Conservation (phyloP, 2,797 vertebrate species). For the Craterocephalus amniculus region DNA sequence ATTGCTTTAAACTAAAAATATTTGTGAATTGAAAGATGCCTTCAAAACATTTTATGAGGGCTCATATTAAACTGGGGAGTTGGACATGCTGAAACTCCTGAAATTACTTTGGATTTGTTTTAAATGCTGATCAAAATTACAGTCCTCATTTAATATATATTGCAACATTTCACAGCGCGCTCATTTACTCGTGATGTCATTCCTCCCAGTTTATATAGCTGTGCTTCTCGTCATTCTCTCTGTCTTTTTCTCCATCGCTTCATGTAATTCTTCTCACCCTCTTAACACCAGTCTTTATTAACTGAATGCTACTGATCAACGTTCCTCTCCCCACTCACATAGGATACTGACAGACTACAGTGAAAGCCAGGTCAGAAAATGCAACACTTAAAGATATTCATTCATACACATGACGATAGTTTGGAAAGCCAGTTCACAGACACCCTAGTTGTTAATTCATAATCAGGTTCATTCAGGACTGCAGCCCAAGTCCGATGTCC, state of each 20-base stretch:
- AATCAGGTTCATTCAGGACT: constrained; percentile 17
- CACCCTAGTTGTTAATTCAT: constrained; percentile 18
- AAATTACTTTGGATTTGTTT: constrained; percentile 2
- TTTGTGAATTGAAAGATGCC: constrained; percentile 23
- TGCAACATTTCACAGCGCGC: constrained; percentile 22
- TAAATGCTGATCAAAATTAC: constrained; percentile 14
- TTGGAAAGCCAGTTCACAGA: constrained; percentile 13
- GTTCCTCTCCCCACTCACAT: constrained; percentile 79
- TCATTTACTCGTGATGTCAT: constrained; percentile 36
- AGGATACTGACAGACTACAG: constrained; percentile 86
- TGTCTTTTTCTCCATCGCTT: constrained; percentile 55
- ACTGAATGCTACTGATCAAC: constrained; percentile 75
- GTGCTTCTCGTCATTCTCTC: constrained; percentile 55
- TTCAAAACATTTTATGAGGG: constrained; percentile 22
- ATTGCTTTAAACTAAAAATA: constrained; percentile 39
- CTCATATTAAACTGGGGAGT: constrained; percentile 57
- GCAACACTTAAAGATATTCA: constrained; percentile 17
- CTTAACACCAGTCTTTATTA: constrained; percentile 65
- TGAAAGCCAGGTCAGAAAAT: constrained; percentile 75
- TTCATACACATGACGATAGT: constrained; percentile 41
- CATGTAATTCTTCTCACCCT: constrained; percentile 63
- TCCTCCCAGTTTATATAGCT: constrained; percentile 62
- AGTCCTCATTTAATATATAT: constrained; percentile 2
- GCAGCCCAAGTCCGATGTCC: constrained; percentile 40
- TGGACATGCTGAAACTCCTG: constrained; percentile 31